Percentiles rank a stretch among this genome's conserved stretches.
Conservation (phyloP, 2,797 vertebrate genomes). For the Schizopygopsis pylzovi region DNA sequence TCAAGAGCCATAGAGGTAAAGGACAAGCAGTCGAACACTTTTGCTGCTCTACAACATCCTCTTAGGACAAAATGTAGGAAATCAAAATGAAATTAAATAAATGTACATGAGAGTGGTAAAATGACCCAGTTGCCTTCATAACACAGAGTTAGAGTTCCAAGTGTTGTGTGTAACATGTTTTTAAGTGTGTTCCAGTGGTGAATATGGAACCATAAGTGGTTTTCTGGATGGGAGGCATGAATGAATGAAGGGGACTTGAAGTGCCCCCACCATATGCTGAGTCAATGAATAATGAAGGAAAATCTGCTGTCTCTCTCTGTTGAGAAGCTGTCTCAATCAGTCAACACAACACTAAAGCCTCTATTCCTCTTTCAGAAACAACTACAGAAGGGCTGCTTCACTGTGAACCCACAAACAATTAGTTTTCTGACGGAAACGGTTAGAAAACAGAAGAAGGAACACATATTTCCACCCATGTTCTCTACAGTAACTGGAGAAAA, state of each 20-base stretch:
- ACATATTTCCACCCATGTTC: not conserved
- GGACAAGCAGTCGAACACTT: conserved; percentile 32
- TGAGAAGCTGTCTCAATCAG: not conserved
- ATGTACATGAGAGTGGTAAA: conserved; percentile 15
- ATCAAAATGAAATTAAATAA: conserved; percentile 5
- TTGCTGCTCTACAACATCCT: conserved; percentile 8
- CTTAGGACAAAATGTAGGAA: conserved; percentile 20
- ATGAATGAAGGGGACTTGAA: conserved; percentile 24
- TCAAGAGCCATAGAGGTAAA: conserved; percentile 43
- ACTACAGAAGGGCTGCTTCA: not conserved
- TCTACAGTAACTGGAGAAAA: not conserved
- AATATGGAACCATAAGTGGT: conserved; percentile 17
- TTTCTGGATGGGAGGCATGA: conserved; percentile 10
- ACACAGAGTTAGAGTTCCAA: not conserved
- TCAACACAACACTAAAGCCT: not conserved
- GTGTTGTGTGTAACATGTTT: conserved; percentile 19
- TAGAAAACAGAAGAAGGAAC: conserved; percentile 16
- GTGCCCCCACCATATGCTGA: conserved; percentile 45
- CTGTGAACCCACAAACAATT: conserved; percentile 24
- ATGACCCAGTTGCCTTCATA: not conserved
- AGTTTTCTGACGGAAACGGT: not conserved
- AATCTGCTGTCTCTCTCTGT: conserved; percentile 36
- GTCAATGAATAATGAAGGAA: conserved; percentile 53
- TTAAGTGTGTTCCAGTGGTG: conserved; percentile 25
- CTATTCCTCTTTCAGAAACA: conserved; percentile 15